A percentile compares a stretch with the other conserved stretches of the same genome.
These are phyloP conservation scores for Mesoclemmys tuberculata DNA, from an alignment of 2,113 vertebrate genomes.

Conservation along the genomic window DNA sequence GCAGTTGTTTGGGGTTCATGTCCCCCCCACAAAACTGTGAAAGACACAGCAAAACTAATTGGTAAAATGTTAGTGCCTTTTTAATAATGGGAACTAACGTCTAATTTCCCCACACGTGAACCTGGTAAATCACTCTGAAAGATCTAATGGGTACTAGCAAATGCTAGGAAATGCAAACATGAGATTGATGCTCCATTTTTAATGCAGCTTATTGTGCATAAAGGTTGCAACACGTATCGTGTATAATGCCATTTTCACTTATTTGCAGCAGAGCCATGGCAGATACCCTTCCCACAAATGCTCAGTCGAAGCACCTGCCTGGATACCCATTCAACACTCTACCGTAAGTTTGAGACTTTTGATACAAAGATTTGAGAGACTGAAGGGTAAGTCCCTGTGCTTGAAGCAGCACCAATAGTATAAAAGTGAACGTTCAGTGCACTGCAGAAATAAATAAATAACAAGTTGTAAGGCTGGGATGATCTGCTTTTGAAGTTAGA, in stretches of 20 bases:
- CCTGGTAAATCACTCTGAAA: slow-evolving; percentile 32
- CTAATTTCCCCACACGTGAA: neutral
- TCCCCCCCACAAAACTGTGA: neutral
- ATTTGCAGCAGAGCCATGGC: slow-evolving; percentile 83
- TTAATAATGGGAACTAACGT: neutral
- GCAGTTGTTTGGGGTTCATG: neutral
- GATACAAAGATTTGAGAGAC: slow-evolving; percentile 60
- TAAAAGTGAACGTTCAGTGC: neutral
- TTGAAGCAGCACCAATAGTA: neutral
- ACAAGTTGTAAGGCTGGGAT: accelerated
- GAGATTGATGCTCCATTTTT: neutral
- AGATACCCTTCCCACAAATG: slow-evolving; percentile 84
- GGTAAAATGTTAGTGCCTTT: neutral
- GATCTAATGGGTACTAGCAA: neutral
- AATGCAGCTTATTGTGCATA: neutral
- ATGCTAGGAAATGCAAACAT: neutral
- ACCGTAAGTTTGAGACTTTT: slow-evolving; percentile 79
- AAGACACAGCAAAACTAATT: neutral
- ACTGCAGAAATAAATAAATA: slow-evolving; percentile 1
- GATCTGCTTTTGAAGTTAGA: neutral
- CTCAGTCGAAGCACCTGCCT: slow-evolving; percentile 81
- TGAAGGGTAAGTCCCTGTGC: slow-evolving; percentile 45
- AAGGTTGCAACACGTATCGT: slow-evolving; percentile 33
- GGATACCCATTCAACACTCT: slow-evolving; percentile 84
- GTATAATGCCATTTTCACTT: slow-evolving; percentile 72